phyloP scores from a whole-genome alignment of 2,113 vertebrate genomes.

The Neodontobutis hainanensis region DNA sequence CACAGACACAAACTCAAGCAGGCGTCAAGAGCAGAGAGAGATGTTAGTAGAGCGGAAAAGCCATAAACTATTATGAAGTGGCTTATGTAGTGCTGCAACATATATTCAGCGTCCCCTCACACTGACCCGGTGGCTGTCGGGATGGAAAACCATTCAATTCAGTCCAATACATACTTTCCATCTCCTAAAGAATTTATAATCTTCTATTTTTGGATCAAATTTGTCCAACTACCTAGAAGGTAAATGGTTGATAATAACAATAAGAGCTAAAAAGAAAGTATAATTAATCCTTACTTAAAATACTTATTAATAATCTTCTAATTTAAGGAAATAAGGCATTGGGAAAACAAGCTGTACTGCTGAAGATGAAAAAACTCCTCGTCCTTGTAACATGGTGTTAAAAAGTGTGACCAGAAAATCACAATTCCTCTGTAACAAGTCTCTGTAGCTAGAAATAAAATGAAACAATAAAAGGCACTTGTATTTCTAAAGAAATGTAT shows the following conservation, averaged over 20 bases:
- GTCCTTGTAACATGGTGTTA: no score
- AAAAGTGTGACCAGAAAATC: neutral
- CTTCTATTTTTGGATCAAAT: neutral
- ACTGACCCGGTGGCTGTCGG: slow-evolving; percentile 7
- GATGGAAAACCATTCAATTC: neutral
- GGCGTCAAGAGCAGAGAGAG: slow-evolving; percentile 26
- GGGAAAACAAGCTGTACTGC: slow-evolving; percentile 13
- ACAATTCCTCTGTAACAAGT: neutral
- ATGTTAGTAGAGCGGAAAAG: slow-evolving; percentile 14
- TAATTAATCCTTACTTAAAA: no score
- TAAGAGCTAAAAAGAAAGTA: no score
- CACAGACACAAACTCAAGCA: slow-evolving; percentile 19
- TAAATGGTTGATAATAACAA: no score
- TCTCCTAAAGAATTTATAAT: neutral
- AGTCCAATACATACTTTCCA: neutral
- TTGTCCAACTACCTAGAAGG: neutral
- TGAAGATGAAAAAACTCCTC: neutral
- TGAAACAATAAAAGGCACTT: slow-evolving; percentile 64
- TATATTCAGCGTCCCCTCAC: slow-evolving; percentile 10
- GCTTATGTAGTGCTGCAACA: slow-evolving; percentile 14
- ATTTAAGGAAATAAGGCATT: slow-evolving; percentile 61
- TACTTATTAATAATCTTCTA: no score
- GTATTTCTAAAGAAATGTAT: slow-evolving; percentile 18
- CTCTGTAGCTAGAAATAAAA: slow-evolving; percentile 21
- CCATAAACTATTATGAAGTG: slow-evolving; percentile 11